Evolutionary conservation across 2,888 invertebrate species (phyloP).

Genomic region (Heteromurus nitidus): DNA sequence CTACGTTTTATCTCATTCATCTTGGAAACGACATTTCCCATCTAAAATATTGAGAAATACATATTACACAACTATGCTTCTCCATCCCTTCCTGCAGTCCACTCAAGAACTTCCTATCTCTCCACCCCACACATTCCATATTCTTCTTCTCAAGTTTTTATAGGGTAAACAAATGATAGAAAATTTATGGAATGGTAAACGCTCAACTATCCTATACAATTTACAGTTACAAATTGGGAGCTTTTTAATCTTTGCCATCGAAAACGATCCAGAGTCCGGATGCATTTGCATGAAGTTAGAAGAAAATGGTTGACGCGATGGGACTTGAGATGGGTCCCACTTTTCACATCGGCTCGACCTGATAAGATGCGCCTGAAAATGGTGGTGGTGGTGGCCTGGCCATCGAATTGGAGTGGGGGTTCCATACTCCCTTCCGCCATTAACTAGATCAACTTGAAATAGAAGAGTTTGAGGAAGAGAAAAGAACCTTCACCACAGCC

Average conservation of each 20-base stretch:
- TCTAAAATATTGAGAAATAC: not conserved
- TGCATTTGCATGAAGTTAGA: slow-evolving; percentile 9
- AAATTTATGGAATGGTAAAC: not conserved
- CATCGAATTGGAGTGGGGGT: no score
- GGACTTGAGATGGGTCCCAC: no score
- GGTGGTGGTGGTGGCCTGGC: not conserved
- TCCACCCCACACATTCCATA: not conserved
- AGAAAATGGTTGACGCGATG: not conserved
- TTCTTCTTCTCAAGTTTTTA: not conserved
- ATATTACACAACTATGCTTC: no score
- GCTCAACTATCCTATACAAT: no score
- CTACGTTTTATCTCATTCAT: slow-evolving; percentile 2
- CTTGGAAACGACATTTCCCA: not conserved
- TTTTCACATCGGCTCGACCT: not conserved
- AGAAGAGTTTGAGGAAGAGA: no score
- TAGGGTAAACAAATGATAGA: not conserved
- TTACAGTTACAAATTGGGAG: no score
- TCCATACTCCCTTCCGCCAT: not conserved
- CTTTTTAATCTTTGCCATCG: slow-evolving; percentile 26
- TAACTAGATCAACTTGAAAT: no score
- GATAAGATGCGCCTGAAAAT: not conserved
- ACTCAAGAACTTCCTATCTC: not conserved
- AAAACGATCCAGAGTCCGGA: slow-evolving; percentile 14
- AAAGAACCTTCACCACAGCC: not conserved
- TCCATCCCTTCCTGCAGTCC: no score